Percentiles rank a stretch among this genome's conserved stretches.
Evolutionary conservation across 2,797 vertebrate species (phyloP).

Genomic region (Phyllotis vaccarum): DNA sequence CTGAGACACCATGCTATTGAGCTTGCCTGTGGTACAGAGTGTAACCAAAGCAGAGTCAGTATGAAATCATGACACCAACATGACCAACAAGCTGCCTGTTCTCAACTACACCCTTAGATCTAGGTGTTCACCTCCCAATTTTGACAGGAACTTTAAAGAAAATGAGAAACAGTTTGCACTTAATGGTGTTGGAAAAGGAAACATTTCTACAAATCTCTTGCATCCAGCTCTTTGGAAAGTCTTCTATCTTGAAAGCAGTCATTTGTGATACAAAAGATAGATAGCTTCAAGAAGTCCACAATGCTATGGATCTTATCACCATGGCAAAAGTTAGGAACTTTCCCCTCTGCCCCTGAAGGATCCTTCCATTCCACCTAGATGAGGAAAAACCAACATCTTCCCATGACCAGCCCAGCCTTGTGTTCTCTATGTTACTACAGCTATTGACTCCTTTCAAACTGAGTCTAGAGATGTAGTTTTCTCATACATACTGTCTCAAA

Average conservation of each 20-base stretch:
- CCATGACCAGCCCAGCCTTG: background rate
- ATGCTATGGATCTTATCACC: background rate
- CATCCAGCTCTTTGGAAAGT: background rate
- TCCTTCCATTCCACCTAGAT: background rate
- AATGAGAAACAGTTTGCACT: background rate
- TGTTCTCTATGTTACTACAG: background rate
- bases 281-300: background rate
- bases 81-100: background rate
- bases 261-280: background rate
- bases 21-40: background rate
- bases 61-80: background rate
- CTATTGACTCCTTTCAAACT: constrained; percentile 11
- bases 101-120: background rate
- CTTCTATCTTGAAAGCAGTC: background rate
- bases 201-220: background rate
- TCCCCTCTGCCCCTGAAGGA: background rate
- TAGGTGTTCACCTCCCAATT: background rate
- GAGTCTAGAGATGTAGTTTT: background rate
- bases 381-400: background rate
- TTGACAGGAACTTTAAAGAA: background rate
- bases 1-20: constrained; percentile 56
- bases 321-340: background rate
- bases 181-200: background rate
- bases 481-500: background rate
- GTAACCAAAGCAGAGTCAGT: background rate